These are phyloP conservation scores for Melanostigma gelatinosum DNA, from an alignment of 2,113 vertebrate genomes.

Conservation along the genomic window DNA sequence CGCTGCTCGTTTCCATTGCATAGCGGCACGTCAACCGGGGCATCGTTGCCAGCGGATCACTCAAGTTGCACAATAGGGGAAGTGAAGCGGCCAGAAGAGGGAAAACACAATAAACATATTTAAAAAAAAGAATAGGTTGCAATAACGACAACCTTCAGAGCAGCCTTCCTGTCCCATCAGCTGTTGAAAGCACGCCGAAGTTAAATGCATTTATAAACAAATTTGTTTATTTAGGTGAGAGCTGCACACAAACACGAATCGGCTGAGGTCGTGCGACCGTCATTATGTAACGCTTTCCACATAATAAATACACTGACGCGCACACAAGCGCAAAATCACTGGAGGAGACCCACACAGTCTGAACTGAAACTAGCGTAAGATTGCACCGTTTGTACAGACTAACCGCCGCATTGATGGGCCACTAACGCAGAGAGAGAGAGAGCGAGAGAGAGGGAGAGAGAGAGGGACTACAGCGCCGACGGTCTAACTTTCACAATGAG, in stretches of 20 bases:
- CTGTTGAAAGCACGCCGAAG: background rate
- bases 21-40: conserved; percentile 51
- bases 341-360: conserved; percentile 31
- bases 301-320: conserved; percentile 21
- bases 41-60: conserved; percentile 52
- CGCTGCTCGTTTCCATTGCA: conserved; percentile 16
- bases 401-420: conserved; percentile 67
- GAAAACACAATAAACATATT: no score
- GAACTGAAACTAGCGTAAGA: conserved; percentile 38
- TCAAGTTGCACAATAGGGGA: conserved; percentile 75
- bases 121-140: conserved; percentile 2
- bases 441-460: conserved; percentile 44
- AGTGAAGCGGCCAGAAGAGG: conserved; percentile 47
- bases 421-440: conserved; percentile 56
- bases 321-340: background rate
- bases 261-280: conserved; percentile 63
- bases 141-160: background rate
- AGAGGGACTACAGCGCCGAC: conserved; percentile 62
- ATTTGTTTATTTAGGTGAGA: conserved; percentile 20
- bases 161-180: background rate
- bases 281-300: conserved; percentile 65
- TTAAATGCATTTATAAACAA: background rate
- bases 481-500: conserved; percentile 79
- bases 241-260: conserved; percentile 26
- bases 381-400: conserved; percentile 30